Conservation (phyloP, 2,113 vertebrate species). For the Oenanthe oenanthe region DNA sequence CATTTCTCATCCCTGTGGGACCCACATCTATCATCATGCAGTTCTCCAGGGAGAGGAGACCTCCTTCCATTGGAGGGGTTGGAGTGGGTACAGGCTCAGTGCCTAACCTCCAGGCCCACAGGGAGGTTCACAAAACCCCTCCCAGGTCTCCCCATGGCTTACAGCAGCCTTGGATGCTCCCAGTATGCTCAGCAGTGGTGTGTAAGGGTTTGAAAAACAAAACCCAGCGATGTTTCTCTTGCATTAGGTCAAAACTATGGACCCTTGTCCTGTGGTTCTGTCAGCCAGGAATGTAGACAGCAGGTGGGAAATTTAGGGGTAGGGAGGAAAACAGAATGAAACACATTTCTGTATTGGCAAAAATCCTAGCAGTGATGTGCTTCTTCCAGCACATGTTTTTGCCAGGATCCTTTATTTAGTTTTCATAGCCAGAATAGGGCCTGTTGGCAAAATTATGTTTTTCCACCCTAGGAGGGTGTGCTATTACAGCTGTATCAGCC, state of each 20-base stretch:
- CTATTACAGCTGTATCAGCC: constrained; percentile 27
- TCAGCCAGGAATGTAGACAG: background rate
- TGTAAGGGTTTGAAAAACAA: constrained; percentile 17
- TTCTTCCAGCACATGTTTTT: constrained; percentile 36
- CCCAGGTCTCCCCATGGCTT: background rate
- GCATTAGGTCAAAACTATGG: background rate
- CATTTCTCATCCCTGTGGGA: background rate
- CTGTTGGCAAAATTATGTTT: constrained; percentile 30
- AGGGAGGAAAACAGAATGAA: constrained; percentile 15
- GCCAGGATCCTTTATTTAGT: constrained; percentile 42
- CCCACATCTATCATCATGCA: background rate
- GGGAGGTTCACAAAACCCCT: background rate
- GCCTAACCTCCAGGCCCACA: background rate
- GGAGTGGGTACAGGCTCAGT: background rate
- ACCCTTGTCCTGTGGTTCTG: background rate
- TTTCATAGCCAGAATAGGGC: constrained; percentile 17
- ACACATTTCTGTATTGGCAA: constrained; percentile 24
- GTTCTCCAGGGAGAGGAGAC: background rate
- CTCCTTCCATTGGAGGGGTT: background rate
- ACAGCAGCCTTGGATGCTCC: background rate
- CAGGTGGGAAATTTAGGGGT: constrained; percentile 5
- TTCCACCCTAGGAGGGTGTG: background rate
- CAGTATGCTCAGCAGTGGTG: background rate
- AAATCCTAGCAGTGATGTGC: constrained; percentile 9
- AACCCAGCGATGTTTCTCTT: background rate